These are phyloP conservation scores for Amiota communis DNA, from an alignment of 2,888 invertebrate species.

Conservation along the genomic window DNA sequence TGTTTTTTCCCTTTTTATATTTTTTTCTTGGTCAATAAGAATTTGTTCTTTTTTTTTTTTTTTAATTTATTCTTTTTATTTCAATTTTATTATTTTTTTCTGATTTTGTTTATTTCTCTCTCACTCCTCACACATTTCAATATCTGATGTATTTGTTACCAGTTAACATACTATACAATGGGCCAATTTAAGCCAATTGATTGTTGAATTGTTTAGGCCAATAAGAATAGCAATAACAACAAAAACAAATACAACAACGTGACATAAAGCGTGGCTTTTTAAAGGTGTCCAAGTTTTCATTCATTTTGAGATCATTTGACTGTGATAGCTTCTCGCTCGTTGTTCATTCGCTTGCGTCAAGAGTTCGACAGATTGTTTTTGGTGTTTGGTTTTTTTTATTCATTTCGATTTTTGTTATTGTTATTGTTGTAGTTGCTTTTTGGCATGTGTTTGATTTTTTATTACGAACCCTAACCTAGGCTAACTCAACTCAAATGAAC, in stretches of 20 bases:
- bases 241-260: background rate
- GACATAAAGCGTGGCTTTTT: background rate
- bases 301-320: background rate
- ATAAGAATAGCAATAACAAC: background rate
- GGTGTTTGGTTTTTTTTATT: slow-evolving; percentile 5
- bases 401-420: background rate
- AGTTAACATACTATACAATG: slow-evolving; percentile 11
- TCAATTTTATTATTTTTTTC: background rate
- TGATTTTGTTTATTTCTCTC: background rate
- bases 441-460: slow-evolving; percentile 20
- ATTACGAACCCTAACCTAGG: slow-evolving; percentile 24
- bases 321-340: slow-evolving; percentile 9
- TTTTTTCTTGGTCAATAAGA: background rate
- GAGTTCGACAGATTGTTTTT: slow-evolving; percentile 11
- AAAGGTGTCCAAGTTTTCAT: background rate
- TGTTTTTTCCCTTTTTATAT: background rate
- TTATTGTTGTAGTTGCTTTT: background rate
- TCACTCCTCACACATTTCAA: background rate
- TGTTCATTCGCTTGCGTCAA: background rate
- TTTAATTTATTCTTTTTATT: background rate
- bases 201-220: slow-evolving; percentile 19
- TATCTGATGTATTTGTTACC: slow-evolving; percentile 3
- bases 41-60: slow-evolving; percentile 9
- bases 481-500: background rate
- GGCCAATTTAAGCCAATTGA: slow-evolving; percentile 21